Conservation (phyloP, 2,888 invertebrate genomes). For the Encarsia formosa region DNA sequence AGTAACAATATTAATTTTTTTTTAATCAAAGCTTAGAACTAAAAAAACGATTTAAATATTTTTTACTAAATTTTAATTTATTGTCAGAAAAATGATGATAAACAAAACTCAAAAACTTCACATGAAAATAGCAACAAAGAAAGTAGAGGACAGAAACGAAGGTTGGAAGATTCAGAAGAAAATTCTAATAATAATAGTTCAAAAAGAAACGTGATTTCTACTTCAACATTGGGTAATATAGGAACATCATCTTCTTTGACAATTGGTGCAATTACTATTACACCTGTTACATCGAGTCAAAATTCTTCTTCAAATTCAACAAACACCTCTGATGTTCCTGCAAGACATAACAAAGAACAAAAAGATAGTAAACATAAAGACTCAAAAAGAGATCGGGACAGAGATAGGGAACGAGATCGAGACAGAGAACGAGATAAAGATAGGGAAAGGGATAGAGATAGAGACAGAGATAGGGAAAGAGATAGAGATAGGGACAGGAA, state of each 20-base stretch:
- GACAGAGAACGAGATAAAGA: conserved; percentile 41
- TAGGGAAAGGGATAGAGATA: conserved; percentile 39
- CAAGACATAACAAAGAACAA: conserved; percentile 28
- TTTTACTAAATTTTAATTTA: no score
- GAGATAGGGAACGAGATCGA: conserved; percentile 35
- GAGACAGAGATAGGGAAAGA: conserved; percentile 38
- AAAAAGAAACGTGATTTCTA: conserved; percentile 42
- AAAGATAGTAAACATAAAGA: conserved; percentile 44
- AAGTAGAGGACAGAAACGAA: conserved; percentile 40
- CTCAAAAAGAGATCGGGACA: conserved; percentile 35
- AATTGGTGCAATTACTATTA: conserved; percentile 45
- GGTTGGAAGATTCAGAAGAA: conserved; percentile 47
- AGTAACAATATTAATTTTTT: not conserved
- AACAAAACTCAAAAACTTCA: conserved; percentile 41
- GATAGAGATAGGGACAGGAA: conserved; percentile 36
- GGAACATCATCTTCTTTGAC: conserved; percentile 40
- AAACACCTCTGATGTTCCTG: conserved; percentile 33
- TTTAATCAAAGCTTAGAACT: no score
- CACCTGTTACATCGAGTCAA: conserved; percentile 41
- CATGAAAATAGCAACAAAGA: conserved; percentile 40
- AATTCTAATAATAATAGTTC: conserved; percentile 43
- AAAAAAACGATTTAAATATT: no score
- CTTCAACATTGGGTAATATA: conserved; percentile 36
- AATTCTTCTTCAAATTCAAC: conserved; percentile 37
- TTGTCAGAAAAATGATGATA: conserved; percentile 42